A percentile compares a stretch with the other conserved stretches of the same genome.
Evolutionary conservation across 2,797 vertebrate species (phyloP).

Genomic region (Eidolon dupreanum): DNA sequence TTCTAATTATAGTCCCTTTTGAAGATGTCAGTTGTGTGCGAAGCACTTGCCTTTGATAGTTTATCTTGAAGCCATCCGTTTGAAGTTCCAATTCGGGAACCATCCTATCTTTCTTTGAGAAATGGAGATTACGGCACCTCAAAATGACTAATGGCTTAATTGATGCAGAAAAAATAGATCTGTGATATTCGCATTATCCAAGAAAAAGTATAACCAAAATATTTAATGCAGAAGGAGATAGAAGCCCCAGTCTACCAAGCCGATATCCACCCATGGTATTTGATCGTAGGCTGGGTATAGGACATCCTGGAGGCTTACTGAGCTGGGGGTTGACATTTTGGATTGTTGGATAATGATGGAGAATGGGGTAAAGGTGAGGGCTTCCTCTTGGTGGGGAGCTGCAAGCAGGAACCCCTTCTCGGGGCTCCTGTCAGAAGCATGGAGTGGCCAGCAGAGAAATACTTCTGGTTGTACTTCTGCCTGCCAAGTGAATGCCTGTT

Average conservation of each 20-base stretch:
- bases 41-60: no score
- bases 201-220: not conserved
- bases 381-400: not conserved
- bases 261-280: no score
- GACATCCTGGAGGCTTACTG: no score
- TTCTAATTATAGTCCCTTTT: not conserved
- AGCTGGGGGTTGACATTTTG: not conserved
- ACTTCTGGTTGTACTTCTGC: not conserved
- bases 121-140: not conserved
- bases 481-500: not conserved
- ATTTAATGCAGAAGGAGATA: no score
- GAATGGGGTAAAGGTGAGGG: no score
- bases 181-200: not conserved
- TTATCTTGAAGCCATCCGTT: not conserved
- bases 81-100: not conserved
- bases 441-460: not conserved
- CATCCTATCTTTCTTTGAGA: not conserved
- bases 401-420: not conserved
- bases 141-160: not conserved
- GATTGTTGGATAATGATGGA: accelerated
- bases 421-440: not conserved
- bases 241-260: no score
- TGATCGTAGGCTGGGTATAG: not conserved
- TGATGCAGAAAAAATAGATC: not conserved
- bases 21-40: accelerated